phyloP scores from a whole-genome alignment of 2,113 vertebrate species.

The Eonycteris spelaea region DNA sequence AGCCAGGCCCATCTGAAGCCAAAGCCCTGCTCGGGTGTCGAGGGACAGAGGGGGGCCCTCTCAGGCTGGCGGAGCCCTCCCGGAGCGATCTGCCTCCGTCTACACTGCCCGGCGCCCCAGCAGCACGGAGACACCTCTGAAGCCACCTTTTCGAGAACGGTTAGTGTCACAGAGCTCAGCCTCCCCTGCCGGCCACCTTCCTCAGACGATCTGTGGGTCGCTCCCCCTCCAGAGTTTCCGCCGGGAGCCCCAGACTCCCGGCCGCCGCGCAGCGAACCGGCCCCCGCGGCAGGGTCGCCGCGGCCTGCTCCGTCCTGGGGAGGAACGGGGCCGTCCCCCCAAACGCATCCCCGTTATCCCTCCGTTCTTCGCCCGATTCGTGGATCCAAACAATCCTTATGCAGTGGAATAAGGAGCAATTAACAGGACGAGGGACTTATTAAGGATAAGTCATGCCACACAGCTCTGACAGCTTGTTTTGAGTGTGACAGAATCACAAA shows the following conservation, averaged over 20 bases:
- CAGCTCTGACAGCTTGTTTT: slow-evolving; percentile 59
- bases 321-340: not conserved
- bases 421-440: slow-evolving; percentile 58
- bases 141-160: not conserved
- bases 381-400: slow-evolving; percentile 24
- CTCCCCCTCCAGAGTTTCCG: not conserved
- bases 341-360: not conserved
- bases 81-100: fast-evolving
- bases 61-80: not conserved
- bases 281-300: fast-evolving
- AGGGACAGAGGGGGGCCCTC: fast-evolving
- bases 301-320: not conserved
- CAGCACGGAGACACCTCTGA: not conserved
- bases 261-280: no score
- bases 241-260: not conserved
- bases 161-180: not conserved
- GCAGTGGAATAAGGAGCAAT: slow-evolving; percentile 55
- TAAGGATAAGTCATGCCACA: slow-evolving; percentile 67
- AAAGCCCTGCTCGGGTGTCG: not conserved
- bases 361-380: not conserved
- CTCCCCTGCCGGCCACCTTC: not conserved
- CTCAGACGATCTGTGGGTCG: not conserved
- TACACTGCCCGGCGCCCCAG: fast-evolving
- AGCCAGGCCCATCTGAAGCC: not conserved
- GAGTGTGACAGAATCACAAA: slow-evolving; percentile 53